Conservation (phyloP, 2,888 invertebrate genomes). For the Drosophila flavopinicola region DNA sequence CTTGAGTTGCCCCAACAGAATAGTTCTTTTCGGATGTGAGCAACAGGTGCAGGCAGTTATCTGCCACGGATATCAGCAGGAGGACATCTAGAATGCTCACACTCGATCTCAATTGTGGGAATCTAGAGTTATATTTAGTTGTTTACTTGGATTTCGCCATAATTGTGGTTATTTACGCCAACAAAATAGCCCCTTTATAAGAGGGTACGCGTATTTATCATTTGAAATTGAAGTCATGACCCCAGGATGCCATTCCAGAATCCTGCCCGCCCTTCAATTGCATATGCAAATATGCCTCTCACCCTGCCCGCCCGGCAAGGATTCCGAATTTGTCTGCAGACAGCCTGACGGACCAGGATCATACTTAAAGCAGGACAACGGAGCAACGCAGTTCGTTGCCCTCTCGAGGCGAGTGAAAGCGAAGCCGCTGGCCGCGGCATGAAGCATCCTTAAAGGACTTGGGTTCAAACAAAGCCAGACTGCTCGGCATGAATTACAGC, state of each 20-base stretch:
- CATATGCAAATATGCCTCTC: constrained; percentile 34
- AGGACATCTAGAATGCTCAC: constrained; percentile 36
- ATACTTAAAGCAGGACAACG: constrained; percentile 40
- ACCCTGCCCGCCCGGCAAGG: constrained; percentile 5
- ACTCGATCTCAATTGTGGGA: constrained; percentile 54
- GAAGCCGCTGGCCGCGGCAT: constrained; percentile 23
- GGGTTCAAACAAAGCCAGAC: constrained; percentile 65
- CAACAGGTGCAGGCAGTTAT: constrained; percentile 58
- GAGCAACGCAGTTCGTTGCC: constrained; percentile 62
- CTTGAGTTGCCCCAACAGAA: constrained; percentile 68
- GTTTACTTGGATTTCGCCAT: constrained; percentile 13
- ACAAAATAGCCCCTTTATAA: constrained; percentile 26
- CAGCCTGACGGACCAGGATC: constrained; percentile 44
- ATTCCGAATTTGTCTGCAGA: constrained; percentile 34
- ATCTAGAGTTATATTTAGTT: constrained; percentile 30
- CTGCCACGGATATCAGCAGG: not conserved
- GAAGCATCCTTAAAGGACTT: constrained; percentile 51
- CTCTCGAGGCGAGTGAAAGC: constrained; percentile 33
- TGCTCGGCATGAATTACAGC: constrained; percentile 47
- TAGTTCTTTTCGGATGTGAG: constrained; percentile 49
- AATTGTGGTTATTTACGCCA: constrained; percentile 33
- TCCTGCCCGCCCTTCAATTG: constrained; percentile 38
- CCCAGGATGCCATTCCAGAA: constrained; percentile 39
- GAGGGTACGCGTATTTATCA: constrained; percentile 58
- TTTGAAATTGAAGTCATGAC: constrained; percentile 72